A percentile compares a stretch with the other conserved stretches of the same genome.
Conservation (phyloP, 2,888 invertebrate species). For the Leptura quadrifasciata region DNA sequence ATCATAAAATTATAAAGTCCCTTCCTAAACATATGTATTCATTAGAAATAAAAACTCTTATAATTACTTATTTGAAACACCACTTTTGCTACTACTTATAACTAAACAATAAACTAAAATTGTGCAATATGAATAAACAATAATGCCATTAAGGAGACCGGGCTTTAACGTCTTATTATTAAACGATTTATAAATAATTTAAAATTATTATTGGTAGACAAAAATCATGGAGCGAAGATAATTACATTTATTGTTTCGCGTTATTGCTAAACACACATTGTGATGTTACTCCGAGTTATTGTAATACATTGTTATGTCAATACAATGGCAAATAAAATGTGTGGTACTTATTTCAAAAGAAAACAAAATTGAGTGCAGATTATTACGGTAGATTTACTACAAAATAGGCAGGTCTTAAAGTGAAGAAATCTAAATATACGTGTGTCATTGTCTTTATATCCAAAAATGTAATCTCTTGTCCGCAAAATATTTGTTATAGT, state of each 20-base stretch:
- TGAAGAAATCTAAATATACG: no score
- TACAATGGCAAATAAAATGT: background rate
- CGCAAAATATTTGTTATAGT: no score
- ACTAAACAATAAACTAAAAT: background rate
- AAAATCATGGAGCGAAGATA: background rate
- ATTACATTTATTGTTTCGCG: background rate
- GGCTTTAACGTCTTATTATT: background rate
- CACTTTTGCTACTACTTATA: no score
- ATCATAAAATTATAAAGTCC: no score
- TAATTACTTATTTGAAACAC: no score
- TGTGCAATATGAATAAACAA: background rate
- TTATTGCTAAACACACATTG: constrained; percentile 2
- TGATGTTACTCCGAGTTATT: background rate
- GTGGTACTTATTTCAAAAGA: background rate
- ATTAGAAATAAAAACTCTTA: no score
- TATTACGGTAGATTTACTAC: no score
- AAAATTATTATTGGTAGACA: background rate
- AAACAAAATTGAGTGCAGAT: background rate
- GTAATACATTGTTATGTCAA: background rate
- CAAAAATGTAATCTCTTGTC: no score
- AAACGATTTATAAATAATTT: constrained; percentile 9
- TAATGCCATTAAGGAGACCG: background rate
- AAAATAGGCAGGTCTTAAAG: no score
- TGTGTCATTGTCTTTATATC: no score
- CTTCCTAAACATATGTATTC: no score